Base-by-base conservation (phyloP, 2,888 invertebrate species). In the Acanthopleura granulata region DNA sequence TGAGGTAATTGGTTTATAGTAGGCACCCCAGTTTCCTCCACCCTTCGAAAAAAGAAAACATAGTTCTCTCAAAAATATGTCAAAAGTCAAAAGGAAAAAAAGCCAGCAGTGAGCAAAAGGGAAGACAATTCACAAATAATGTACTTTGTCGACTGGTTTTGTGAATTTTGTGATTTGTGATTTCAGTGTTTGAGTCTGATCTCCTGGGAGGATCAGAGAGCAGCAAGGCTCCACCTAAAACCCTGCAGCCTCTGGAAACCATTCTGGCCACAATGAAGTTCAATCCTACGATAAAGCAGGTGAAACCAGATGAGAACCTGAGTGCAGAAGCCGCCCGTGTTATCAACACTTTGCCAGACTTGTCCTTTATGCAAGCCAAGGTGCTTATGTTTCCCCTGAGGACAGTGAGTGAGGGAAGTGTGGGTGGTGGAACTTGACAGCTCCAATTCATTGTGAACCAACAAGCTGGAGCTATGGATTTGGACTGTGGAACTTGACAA, bases 311-410 rank as follows among this genome's bases (percentile, higher is more conserved):
- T 14, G 83, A 85, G 72, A 79, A 82, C 72, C 78, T 90, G 72
- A 88, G 87, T 69, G 76, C 81, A 12, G 90, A 90, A 77, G 90
- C 91, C 0, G 76, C 82, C 11, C 81, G 82, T 50, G 84, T 91
- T 66, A 81, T 91, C 74, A 82, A 85, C 72, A 84, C 85, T 73
- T 80, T 91, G 73, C 91, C 90, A 0, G 85, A 90, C 78, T 82
- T 91, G 74, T 85, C 87, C 14, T 91, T 90, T 82, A 90, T 91
- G 90, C 86, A 86, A 72, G 86, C 91, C 40, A 89, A 88, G 80
- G 90, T 90, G 62, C 83, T 91, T 27, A 90, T 90, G 89, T 90
- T 90, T 74, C 90, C 90, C 4, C 76, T 89, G 16, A 66, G 29
- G 29, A 16, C 66, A 22, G 29, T 66, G 25, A 25, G 27, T 16